A percentile compares a stretch with the other conserved stretches of the same genome.
Evolutionary conservation across 2,797 vertebrate genomes (phyloP).

Genomic region (Gymnoscopelus microlampas): DNA sequence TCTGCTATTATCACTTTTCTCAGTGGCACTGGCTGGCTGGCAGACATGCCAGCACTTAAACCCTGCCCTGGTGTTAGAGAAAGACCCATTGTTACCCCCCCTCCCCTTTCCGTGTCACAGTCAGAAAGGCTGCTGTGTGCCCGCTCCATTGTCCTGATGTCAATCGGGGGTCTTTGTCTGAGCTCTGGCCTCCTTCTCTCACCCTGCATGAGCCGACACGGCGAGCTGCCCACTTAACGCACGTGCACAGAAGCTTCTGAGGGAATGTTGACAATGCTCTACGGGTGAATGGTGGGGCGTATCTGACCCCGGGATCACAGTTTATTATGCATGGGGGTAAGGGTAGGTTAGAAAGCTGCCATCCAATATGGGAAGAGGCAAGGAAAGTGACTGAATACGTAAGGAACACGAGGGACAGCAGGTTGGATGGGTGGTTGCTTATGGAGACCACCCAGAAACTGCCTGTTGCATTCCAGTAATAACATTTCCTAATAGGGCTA

Average conservation of each 20-base stretch:
- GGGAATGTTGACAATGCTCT: constrained; percentile 28
- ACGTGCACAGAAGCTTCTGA: constrained; percentile 31
- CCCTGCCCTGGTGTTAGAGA: constrained; percentile 47
- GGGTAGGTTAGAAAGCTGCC: not conserved
- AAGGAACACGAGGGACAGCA: not conserved
- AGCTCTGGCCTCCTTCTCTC: constrained; percentile 42
- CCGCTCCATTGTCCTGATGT: constrained; percentile 81
- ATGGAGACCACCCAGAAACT: no score
- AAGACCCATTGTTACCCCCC: constrained; percentile 71
- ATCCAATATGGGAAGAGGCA: not conserved
- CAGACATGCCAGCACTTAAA: constrained; percentile 32
- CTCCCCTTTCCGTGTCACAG: constrained; percentile 4
- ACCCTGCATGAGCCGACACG: constrained; percentile 34
- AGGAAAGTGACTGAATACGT: not conserved
- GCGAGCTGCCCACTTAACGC: constrained; percentile 53
- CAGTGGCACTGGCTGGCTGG: constrained; percentile 25
- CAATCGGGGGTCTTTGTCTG: constrained; percentile 77
- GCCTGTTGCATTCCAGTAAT: not conserved
- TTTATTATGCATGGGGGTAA: not conserved
- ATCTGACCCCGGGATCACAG: constrained; percentile 18
- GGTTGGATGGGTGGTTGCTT: not conserved
- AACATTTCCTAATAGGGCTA: no score
- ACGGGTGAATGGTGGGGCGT: constrained; percentile 8
- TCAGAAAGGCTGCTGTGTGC: constrained; percentile 68
- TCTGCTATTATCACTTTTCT: not conserved